Base-by-base conservation (phyloP, 2,888 invertebrate genomes). In the Leptarthrus brevirostris region DNA sequence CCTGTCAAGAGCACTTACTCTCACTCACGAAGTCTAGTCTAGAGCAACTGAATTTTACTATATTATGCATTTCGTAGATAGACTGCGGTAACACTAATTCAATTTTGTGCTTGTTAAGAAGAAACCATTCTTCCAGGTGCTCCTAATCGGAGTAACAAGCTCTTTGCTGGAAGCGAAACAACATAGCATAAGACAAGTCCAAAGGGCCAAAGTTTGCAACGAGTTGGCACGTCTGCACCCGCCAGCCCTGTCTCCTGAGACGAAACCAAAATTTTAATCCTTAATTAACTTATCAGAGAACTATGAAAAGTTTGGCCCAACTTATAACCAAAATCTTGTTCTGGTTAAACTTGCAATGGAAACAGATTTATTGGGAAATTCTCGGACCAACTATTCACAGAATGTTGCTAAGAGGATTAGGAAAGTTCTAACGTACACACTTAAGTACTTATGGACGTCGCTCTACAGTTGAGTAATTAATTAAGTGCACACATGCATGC, bases 211-310 rank as follows among this genome's bases (percentile, higher is more conserved):
- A 69, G 69, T 69, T 69, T 69, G 20, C 14, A n/a, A 52, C 30
- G 52, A 69, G 69, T 69, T 69, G 52, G 26, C 44, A 47, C 64
- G 74, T 75, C 74, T 36, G 18, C 54, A 56, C 56, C 70, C 72
- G 58, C 54, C 54, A 64, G 74, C 74, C 71, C 40, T 69, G 74
- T 70, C 75, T 76, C 66, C 73, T 75, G 69, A 47, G 69, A 69
- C 69, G 49, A 75, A 74, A 76, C 74, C 75, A 75, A 75, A 78
- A 78, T 77, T 79, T 78, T 78, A 78, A 79, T 79, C 78, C 78
- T 78, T 79, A 79, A 79, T 79, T 79, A 79, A 79, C 78, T 79
- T 77, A 77, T 77, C 78, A 78, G 56, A 75, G 74, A 77, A 77
- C 77, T 75, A 76, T 70, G 74, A 73, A 77, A 75, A 75, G 73